Percentiles rank a stretch among this genome's conserved stretches.
These are phyloP conservation scores for Drosophila pandora DNA, from an alignment of 1,140 invertebrate genomes.

Conservation along the genomic window DNA sequence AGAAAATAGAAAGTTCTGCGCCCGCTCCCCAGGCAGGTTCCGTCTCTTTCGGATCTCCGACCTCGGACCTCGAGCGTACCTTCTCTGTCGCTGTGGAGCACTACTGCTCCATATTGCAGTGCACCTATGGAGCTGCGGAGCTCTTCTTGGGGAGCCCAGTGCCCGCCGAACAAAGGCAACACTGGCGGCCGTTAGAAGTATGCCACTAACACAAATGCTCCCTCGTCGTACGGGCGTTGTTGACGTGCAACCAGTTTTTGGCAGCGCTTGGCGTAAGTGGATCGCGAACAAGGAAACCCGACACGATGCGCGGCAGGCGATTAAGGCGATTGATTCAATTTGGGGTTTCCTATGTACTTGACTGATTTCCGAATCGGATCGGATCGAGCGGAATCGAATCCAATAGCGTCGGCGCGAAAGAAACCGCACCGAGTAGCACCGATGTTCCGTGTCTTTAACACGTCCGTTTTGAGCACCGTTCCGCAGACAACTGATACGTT, in stretches of 20 bases:
- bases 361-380: not conserved
- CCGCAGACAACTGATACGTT: slow-evolving; percentile 83
- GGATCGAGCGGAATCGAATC: not conserved
- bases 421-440: slow-evolving; percentile 8
- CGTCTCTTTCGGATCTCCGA: slow-evolving; percentile 5
- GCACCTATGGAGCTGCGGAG: not conserved
- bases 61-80: not conserved
- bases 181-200: slow-evolving; percentile 54
- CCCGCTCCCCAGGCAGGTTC: slow-evolving; percentile 2
- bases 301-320: not conserved
- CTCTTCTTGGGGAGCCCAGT: slow-evolving; percentile 19
- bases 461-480: slow-evolving; percentile 81
- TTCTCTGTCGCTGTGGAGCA: not conserved
- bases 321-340: slow-evolving; percentile 18
- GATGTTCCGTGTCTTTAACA: slow-evolving; percentile 51
- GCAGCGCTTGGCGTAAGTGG: slow-evolving; percentile 6
- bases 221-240: slow-evolving; percentile 48
- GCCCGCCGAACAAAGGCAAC: slow-evolving; percentile 67
- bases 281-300: slow-evolving; percentile 16
- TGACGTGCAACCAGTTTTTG: slow-evolving; percentile 51
- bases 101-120: slow-evolving; percentile 17
- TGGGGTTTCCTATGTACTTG: slow-evolving; percentile 39
- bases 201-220: slow-evolving; percentile 40
- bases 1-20: slow-evolving; percentile 82
- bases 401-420: not conserved